Evolutionary conservation across 2,113 vertebrate species (phyloP).

Genomic region (Hippopotamus amphibius): DNA sequence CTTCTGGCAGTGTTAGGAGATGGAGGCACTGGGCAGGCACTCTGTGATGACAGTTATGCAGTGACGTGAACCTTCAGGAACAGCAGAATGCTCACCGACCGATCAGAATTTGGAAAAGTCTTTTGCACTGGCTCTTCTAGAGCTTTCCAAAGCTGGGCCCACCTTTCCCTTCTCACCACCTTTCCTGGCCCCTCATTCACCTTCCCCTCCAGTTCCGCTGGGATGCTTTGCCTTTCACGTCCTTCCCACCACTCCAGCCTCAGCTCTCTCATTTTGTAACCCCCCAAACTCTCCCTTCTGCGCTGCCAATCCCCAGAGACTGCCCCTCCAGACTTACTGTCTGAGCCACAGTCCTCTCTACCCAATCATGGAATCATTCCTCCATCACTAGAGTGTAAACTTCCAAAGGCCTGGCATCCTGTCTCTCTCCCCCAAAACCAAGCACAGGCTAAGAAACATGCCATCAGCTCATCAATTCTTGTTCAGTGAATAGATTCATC

Average conservation of each 20-base stretch:
- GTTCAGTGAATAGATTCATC: not conserved
- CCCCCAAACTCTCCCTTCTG: not conserved
- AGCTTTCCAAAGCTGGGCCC: not conserved
- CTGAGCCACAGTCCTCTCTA: not conserved
- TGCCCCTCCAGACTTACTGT: not conserved
- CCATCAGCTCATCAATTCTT: not conserved
- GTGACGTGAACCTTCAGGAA: not conserved
- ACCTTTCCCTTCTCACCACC: fast-evolving
- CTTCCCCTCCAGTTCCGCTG: not conserved
- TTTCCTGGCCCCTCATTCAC: not conserved
- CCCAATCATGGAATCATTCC: not conserved
- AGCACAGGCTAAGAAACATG: not conserved
- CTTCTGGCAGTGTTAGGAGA: not conserved
- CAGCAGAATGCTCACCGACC: not conserved
- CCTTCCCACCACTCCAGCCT: too few species aligned
- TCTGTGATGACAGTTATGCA: not conserved
- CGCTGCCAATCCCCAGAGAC: not conserved
- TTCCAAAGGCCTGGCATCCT: too few species aligned
- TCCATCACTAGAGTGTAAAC: too few species aligned
- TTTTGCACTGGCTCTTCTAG: not conserved
- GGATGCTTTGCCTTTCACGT: not conserved
- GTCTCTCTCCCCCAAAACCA: not conserved
- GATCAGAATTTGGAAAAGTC: not conserved
- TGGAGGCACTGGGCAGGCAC: not conserved
- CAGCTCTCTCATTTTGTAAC: not conserved